phyloP scores from a whole-genome alignment of 2,888 invertebrate species.

The Nymphalis polychloros region DNA sequence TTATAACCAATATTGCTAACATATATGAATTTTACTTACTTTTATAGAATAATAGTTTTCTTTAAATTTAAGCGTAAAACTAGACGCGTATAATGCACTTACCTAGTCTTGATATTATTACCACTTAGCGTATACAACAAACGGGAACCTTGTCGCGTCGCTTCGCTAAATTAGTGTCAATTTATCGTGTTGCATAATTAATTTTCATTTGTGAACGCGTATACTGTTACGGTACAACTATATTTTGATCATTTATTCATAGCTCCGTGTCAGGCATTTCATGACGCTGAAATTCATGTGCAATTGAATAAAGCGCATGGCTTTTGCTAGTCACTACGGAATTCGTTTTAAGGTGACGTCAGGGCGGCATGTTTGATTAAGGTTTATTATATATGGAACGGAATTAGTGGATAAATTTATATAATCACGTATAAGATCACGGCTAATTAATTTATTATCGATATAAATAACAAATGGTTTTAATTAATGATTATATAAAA shows the following conservation, averaged over 20 bases:
- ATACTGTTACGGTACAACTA: conserved; percentile 53
- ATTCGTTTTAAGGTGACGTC: conserved; percentile 25
- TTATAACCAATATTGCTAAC: background rate
- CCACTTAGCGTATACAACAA: conserved; percentile 40
- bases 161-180: conserved; percentile 68
- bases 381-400: conserved; percentile 10
- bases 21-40: background rate
- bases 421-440: background rate
- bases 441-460: background rate
- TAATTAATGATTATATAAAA: background rate
- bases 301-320: conserved; percentile 42
- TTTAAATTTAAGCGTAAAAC: conserved; percentile 16
- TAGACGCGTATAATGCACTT: conserved; percentile 30
- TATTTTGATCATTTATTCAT: conserved; percentile 68
- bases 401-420: background rate
- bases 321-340: conserved; percentile 18
- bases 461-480: background rate
- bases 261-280: conserved; percentile 55
- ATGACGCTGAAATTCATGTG: conserved; percentile 50
- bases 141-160: conserved; percentile 43
- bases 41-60: background rate
- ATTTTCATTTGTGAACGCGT: conserved; percentile 66
- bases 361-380: conserved; percentile 42
- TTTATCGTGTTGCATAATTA: conserved; percentile 72
- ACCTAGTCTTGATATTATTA: conserved; percentile 36